Percentiles rank a stretch among this genome's conserved stretches.
These are phyloP conservation scores for Rhingia campestris DNA, from an alignment of 2,888 invertebrate genomes.

Conservation along the genomic window DNA sequence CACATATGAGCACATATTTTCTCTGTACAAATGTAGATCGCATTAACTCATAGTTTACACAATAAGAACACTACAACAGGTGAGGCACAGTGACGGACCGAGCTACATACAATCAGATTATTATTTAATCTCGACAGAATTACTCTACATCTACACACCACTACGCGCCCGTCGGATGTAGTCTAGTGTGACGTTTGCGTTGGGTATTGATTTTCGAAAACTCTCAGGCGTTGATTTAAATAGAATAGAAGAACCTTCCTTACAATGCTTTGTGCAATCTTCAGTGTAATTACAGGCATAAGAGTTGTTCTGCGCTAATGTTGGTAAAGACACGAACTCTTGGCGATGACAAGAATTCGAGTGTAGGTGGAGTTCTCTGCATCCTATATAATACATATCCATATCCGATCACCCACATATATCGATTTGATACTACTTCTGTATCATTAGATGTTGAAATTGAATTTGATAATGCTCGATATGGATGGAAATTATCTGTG, in stretches of 20 bases:
- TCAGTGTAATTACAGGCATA: slow-evolving; percentile 28
- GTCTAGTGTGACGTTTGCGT: background rate
- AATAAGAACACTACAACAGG: slow-evolving; percentile 3
- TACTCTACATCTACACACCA: background rate
- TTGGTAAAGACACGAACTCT: background rate
- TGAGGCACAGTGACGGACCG: slow-evolving; percentile 3
- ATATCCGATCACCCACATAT: slow-evolving; percentile 18
- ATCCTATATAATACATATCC: no score
- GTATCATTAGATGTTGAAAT: slow-evolving; percentile 38
- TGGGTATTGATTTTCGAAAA: slow-evolving; percentile 27
- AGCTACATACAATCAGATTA: slow-evolving; percentile 39
- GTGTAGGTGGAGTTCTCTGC: slow-evolving; percentile 27
- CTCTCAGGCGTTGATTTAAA: slow-evolving; percentile 12
- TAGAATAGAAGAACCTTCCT: slow-evolving; percentile 9
- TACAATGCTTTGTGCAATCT: slow-evolving; percentile 39
- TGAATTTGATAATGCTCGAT: slow-evolving; percentile 33
- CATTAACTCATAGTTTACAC: slow-evolving; percentile 56
- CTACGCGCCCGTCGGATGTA: background rate
- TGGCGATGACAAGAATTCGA: slow-evolving; percentile 9
- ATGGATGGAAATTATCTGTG: background rate
- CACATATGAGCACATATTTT: background rate
- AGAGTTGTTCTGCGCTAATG: slow-evolving; percentile 1
- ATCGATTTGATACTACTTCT: slow-evolving; percentile 28
- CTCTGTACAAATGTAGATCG: slow-evolving; percentile 35
- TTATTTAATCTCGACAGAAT: slow-evolving; percentile 20